These are phyloP conservation scores for Orbicella faveolata DNA, from an alignment of 64 coral and sea anemone species.

Conservation along the genomic window DNA sequence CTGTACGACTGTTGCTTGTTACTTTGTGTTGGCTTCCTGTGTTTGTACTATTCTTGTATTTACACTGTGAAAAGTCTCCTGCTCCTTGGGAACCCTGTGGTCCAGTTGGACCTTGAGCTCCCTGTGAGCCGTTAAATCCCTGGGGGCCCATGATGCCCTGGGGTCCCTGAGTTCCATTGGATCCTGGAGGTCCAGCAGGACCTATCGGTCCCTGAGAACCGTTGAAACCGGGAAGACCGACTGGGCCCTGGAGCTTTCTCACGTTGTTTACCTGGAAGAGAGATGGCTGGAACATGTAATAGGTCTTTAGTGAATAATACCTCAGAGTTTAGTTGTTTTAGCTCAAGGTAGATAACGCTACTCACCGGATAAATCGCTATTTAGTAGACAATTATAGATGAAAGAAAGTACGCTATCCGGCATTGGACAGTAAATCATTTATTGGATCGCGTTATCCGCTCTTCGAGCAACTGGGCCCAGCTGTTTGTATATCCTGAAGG, in stretches of 20 bases:
- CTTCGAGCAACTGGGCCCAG: too few relatives aligned
- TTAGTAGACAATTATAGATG: too few relatives aligned
- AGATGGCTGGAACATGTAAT: not conserved
- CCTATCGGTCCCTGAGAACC: slow-evolving; percentile 34
- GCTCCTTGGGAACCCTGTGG: slow-evolving; percentile 1
- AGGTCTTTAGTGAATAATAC: not conserved
- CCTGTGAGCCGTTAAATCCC: slow-evolving; percentile 39
- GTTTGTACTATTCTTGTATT: not conserved
- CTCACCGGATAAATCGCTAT: not conserved
- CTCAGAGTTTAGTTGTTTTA: too few relatives aligned
- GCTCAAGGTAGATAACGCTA: not conserved
- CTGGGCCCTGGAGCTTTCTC: not conserved
- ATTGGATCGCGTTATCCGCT: not conserved
- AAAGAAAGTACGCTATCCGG: too few relatives aligned
- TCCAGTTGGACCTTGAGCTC: not conserved
- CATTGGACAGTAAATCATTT: not conserved
- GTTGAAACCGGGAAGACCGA: slow-evolving; percentile 21
- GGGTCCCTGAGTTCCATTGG: slow-evolving; percentile 34
- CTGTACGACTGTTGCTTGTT: not conserved
- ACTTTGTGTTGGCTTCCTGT: not conserved
- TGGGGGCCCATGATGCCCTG: slow-evolving; percentile 18
- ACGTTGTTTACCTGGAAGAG: not conserved
- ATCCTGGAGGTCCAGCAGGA: slow-evolving; percentile 36
- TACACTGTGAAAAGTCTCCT: slow-evolving; percentile 25
- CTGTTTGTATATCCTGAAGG: too few relatives aligned